Evolutionary conservation across 2,797 vertebrate species (phyloP).

Genomic region (Pogonophryne albipinna): DNA sequence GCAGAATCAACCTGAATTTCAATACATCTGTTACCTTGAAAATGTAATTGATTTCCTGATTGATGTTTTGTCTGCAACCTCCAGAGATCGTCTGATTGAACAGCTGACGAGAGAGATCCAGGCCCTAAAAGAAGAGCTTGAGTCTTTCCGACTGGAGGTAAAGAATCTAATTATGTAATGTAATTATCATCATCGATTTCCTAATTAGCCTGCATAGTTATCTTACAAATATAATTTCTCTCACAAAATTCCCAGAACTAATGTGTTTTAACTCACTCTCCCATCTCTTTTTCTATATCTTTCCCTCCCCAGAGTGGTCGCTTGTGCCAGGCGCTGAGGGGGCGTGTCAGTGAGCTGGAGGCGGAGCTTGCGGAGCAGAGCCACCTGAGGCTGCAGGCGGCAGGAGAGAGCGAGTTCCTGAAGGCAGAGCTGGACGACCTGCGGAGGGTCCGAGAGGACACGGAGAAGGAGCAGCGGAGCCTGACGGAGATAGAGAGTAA

Average conservation of each 20-base stretch:
- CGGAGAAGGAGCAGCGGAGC: constrained; percentile 95
- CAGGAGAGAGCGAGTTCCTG: constrained; percentile 94
- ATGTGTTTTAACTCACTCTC: background rate
- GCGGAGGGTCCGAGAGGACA: constrained; percentile 92
- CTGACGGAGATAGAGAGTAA: constrained; percentile 97
- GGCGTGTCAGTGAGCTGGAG: constrained; percentile 93
- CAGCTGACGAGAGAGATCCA: constrained; percentile 91
- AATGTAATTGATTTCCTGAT: background rate
- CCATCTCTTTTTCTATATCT: background rate
- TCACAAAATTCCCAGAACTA: background rate
- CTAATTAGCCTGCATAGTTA: background rate
- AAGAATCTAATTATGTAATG: background rate
- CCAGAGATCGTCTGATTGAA: constrained; percentile 93
- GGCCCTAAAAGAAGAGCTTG: constrained; percentile 91
- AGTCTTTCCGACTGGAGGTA: constrained; percentile 93
- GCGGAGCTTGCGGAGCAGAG: constrained; percentile 96
- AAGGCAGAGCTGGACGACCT: constrained; percentile 94
- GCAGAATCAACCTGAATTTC: background rate
- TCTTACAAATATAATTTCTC: background rate
- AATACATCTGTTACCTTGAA: background rate
- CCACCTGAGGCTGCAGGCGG: constrained; percentile 94
- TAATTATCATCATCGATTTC: no score
- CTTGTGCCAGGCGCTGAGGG: constrained; percentile 89
- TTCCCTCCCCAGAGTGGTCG: constrained; percentile 86
- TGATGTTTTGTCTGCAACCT: constrained; percentile 10